Percentiles rank a stretch among this genome's conserved stretches.
Conservation (phyloP, 1,140 invertebrate species). For the Grapholita molesta region DNA sequence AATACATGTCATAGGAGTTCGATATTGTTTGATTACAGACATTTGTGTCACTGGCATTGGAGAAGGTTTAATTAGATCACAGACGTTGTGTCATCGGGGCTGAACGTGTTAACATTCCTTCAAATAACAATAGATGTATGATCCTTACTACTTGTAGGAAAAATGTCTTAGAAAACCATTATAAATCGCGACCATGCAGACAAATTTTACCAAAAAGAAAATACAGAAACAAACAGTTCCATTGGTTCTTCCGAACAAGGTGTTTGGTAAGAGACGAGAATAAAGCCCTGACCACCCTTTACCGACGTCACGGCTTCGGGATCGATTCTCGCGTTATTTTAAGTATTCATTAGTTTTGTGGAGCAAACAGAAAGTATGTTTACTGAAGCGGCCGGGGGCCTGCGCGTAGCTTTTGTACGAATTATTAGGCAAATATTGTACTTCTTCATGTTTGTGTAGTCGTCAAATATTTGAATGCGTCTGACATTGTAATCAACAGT, state of each 20-base stretch:
- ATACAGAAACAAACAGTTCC: no score
- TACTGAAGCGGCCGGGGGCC: background rate
- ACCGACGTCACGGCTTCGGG: background rate
- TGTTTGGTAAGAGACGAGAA: background rate
- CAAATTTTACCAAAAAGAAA: no score
- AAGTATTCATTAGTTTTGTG: constrained; percentile 12
- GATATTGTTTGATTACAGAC: no score
- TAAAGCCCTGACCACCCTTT: background rate
- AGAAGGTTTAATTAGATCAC: no score
- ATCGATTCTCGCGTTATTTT: constrained; percentile 12
- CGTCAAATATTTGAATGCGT: background rate
- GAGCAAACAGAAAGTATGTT: background rate
- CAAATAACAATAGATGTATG: no score
- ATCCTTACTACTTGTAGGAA: no score
- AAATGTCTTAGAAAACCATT: no score
- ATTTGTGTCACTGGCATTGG: no score
- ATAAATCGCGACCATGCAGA: no score
- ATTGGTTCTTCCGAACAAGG: background rate
- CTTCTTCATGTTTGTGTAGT: background rate
- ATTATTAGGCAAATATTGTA: background rate
- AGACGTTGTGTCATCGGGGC: no score
- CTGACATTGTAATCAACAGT: background rate
- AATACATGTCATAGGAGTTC: no score
- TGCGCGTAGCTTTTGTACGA: background rate
- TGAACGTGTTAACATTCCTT: no score